phyloP scores from a whole-genome alignment of 2,888 invertebrate genomes.

The Cephus rjabovi region DNA sequence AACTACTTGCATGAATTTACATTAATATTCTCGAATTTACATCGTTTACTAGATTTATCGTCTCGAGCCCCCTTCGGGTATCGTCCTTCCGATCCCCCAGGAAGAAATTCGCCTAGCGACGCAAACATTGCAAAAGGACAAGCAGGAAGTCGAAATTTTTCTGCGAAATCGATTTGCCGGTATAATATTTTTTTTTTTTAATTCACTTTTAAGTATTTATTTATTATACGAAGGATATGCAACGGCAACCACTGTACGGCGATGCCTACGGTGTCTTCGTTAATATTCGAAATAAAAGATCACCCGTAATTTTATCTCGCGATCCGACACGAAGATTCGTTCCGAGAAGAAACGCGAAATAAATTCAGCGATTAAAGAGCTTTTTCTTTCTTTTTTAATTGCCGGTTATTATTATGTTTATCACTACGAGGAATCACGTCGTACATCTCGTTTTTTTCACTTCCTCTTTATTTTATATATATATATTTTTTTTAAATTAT shows the following conservation, averaged over 20 bases:
- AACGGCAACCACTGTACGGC: not conserved
- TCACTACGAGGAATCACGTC: not conserved
- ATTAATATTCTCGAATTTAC: constrained; percentile 58
- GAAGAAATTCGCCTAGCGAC: not conserved
- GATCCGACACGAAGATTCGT: not conserved
- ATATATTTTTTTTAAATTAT: not conserved
- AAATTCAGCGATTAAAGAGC: not conserved
- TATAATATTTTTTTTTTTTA: not conserved
- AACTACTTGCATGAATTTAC: constrained; percentile 61
- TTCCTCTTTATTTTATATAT: not conserved
- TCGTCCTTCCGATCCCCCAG: constrained; percentile 28
- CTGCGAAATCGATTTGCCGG: not conserved
- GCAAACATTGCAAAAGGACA: not conserved
- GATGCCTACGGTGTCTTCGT: not conserved
- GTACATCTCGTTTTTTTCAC: not conserved
- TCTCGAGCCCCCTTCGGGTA: constrained; percentile 47
- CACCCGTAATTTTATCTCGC: not conserved
- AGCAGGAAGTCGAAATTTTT: not conserved
- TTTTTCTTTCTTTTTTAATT: not conserved
- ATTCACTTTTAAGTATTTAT: not conserved
- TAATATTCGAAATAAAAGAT: not conserved
- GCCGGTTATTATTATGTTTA: not conserved
- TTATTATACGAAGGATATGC: not conserved
- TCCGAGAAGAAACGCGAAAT: not conserved
- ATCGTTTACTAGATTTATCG: constrained; percentile 63